A percentile compares a stretch with the other conserved stretches of the same genome.
Evolutionary conservation across 2,113 vertebrate species (phyloP).

Genomic region (Lagenorhynchus albirostris): DNA sequence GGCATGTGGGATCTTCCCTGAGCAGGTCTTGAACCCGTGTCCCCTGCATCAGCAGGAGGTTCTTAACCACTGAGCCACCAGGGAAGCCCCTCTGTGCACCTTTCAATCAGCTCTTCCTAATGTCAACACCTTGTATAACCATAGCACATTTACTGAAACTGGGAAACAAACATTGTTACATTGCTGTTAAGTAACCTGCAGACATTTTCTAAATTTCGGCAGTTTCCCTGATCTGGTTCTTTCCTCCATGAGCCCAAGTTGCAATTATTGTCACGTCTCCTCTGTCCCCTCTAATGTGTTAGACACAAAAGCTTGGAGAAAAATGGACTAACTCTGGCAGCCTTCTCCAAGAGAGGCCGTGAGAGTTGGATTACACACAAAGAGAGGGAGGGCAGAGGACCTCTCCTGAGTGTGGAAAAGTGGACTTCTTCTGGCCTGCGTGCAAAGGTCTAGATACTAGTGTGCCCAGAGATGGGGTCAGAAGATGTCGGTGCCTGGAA

Average conservation of each 20-base stretch:
- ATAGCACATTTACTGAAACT: background rate
- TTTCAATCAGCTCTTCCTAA: no score
- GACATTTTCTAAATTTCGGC: fast-evolving
- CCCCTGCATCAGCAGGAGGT: no score
- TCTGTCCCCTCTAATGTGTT: background rate
- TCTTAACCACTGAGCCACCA: no score
- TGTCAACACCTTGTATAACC: background rate
- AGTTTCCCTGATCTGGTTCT: background rate
- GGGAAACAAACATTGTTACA: fast-evolving
- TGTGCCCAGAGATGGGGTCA: background rate
- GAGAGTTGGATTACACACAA: no score
- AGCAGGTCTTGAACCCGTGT: no score
- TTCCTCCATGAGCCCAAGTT: background rate
- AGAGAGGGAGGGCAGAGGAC: background rate
- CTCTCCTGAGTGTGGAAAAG: no score
- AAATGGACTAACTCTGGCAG: background rate
- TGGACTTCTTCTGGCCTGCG: background rate
- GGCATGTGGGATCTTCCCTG: no score
- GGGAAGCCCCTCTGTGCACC: fast-evolving
- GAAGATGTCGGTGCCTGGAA: background rate
- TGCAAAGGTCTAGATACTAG: no score
- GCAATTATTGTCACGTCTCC: fast-evolving
- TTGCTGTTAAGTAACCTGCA: background rate
- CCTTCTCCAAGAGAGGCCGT: background rate
- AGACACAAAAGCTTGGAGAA: background rate